Evolutionary conservation across 2,797 vertebrate species (phyloP), one percentile per base, ranked within the genome.

Genomic region (Picus viridis): DNA sequence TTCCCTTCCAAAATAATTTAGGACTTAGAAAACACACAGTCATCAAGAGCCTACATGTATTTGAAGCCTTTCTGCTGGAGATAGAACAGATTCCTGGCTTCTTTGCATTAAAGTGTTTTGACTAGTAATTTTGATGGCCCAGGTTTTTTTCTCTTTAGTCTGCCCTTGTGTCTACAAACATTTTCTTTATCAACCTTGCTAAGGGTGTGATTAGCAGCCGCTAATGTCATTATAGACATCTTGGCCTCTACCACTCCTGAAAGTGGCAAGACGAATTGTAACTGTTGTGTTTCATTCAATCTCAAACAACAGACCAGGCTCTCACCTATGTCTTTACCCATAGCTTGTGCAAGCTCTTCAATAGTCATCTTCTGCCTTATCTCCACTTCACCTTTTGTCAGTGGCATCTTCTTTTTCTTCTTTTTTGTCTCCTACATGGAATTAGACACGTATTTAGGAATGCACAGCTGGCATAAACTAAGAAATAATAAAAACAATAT

Each of bases 301-400:
- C 32, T 39, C 86, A 84, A 62, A 53, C 18, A 82, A 70, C n/a
- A 64, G 30, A 68, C 63, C 26, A 65, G 65, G 18, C 93, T 97
- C 97, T 97, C 74, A 99, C 99, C 99, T 83, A 97, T 57, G 91
- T 99, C 98, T 97, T 96, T 99, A 94, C 98, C 97, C 99, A 99
- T 99, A 86, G 98, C 99, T 34, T 24, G 95, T 27, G 99, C 98
- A n/a, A 99, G 97, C 1, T 98, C 98, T 34, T 97, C 95, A 73
- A 97, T 88, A 3, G 98, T 99, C 98, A 99, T 99, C 79, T 94
- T 96, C 86, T 96, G 96, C 92, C 85, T 98, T 84, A 99, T 99
- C 91, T 99, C 98, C 92, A 99, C 98, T 86, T 98, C 98, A 88
- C 98, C 98, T 93, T 98, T 98, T 3, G 61, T 56, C 56, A 94